Conservation (phyloP, 2,113 vertebrate genomes). For the Heloderma charlesbogerti region DNA sequence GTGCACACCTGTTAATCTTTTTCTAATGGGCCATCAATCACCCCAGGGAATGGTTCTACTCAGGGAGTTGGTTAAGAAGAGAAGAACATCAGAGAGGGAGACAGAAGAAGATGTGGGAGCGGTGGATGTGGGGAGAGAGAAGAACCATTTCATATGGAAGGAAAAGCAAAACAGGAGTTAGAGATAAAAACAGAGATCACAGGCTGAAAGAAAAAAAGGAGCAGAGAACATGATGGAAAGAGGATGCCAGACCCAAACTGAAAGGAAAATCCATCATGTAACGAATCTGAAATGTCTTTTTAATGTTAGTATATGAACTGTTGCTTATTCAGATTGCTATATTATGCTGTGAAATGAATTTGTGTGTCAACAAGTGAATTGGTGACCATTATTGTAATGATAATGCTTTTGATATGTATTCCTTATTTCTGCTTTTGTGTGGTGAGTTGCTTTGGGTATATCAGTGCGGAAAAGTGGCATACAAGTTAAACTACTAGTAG, state of each 20-base stretch:
- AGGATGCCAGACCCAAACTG: conserved; percentile 3
- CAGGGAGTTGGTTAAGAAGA: conserved; percentile 34
- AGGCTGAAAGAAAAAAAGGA: background rate
- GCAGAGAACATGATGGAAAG: background rate
- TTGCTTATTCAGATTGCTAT: background rate
- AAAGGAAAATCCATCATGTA: background rate
- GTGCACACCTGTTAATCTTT: conserved; percentile 73
- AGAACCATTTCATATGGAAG: conserved; percentile 16
- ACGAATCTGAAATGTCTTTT: background rate
- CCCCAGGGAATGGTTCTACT: conserved; percentile 48
- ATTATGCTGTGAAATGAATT: background rate
- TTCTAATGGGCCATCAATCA: conserved; percentile 75
- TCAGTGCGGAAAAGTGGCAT: background rate
- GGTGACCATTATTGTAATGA: background rate
- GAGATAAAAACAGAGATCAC: background rate
- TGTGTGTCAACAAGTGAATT: background rate
- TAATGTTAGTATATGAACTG: background rate
- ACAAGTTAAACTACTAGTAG: background rate
- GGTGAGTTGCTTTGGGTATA: background rate
- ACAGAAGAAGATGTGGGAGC: background rate
- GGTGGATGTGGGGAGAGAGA: conserved; percentile 23
- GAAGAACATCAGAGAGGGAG: conserved; percentile 25
- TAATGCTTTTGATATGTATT: background rate
- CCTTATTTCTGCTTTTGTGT: background rate
- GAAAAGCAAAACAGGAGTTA: background rate